These are phyloP conservation scores for Babylonia areolata DNA, from an alignment of 1,140 invertebrate genomes.

Conservation along the genomic window DNA sequence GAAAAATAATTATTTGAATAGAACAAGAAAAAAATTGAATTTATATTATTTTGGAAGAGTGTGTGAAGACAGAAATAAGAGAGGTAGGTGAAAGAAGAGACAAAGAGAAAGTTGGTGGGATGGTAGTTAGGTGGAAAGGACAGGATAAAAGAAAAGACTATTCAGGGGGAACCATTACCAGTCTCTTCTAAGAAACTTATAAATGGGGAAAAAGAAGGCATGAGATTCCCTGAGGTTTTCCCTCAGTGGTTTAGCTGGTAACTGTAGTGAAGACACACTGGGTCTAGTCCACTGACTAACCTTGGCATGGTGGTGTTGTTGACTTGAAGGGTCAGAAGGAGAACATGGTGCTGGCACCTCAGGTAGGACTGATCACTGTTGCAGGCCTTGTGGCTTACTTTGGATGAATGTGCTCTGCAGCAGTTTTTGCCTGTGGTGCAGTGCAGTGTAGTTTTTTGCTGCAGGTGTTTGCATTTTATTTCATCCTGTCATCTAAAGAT, in stretches of 20 bases:
- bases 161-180: too few species aligned
- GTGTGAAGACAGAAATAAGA: too few species aligned
- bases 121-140: too few species aligned
- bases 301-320: neutral
- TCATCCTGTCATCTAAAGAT: neutral
- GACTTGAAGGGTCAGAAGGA: constrained; percentile 16
- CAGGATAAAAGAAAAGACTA: too few species aligned
- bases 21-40: too few species aligned
- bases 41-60: too few species aligned
- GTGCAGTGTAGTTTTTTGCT: too few species aligned
- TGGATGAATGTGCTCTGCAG: constrained; percentile 5
- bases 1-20: too few species aligned
- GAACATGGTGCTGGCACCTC: neutral
- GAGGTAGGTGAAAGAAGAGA: neutral
- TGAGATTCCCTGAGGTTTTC: neutral
- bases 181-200: neutral
- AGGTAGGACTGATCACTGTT: constrained; percentile 16
- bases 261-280: neutral
- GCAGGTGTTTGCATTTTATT: neutral
- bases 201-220: neutral
- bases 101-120: neutral
- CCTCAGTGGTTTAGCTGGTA: neutral
- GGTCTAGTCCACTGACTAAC: neutral
- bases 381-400: neutral
- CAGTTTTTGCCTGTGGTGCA: neutral